phyloP scores from a whole-genome alignment of 2,113 vertebrate genomes.

The Nothoprocta pentlandii region DNA sequence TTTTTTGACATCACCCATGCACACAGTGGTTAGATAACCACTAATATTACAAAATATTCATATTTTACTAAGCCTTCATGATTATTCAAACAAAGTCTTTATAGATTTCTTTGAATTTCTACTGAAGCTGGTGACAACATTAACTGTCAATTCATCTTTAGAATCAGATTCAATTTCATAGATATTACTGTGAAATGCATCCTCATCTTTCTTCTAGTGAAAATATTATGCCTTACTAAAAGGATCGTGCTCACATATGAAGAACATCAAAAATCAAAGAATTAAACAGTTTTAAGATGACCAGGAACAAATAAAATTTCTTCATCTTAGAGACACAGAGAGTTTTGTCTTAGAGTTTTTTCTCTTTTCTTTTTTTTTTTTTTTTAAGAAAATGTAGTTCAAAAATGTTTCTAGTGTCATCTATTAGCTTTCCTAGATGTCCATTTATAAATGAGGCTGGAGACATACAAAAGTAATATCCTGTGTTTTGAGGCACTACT shows the following conservation, averaged over 20 bases:
- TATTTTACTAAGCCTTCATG: neutral
- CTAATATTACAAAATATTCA: neutral
- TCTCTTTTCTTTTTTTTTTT: neutral
- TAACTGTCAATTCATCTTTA: neutral
- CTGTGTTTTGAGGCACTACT: accelerated
- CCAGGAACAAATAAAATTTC: neutral
- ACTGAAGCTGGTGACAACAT: neutral
- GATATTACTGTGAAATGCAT: neutral
- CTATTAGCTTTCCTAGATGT: neutral
- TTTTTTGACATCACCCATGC: neutral
- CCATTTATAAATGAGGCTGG: neutral
- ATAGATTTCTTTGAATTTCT: neutral
- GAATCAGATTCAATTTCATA: neutral
- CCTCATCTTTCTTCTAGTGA: neutral
- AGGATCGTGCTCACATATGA: neutral
- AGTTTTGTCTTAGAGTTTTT: neutral
- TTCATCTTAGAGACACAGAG: neutral
- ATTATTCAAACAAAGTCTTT: neutral
- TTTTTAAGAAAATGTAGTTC: neutral
- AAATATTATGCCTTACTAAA: neutral
- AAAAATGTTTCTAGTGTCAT: neutral
- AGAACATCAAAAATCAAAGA: neutral
- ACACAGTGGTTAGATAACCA: neutral
- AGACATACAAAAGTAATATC: neutral
- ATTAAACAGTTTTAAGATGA: neutral